phyloP scores from a whole-genome alignment of 2,888 invertebrate genomes.

The Harpalus rubripes region DNA sequence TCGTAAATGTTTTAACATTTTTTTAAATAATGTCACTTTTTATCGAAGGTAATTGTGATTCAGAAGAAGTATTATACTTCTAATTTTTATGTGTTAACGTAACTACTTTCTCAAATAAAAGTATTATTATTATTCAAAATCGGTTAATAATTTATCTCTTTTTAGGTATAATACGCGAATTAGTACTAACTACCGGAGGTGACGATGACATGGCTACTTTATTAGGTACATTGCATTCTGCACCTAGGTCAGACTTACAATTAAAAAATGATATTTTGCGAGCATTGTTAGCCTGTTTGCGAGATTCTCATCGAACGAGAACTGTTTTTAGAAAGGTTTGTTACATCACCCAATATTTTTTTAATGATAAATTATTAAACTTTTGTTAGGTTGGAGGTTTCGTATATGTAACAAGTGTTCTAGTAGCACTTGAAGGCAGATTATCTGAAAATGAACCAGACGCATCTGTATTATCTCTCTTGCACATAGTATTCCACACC shows the following conservation, averaged over 20 bases:
- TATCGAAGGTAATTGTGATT: background rate
- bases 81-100: too few relatives aligned
- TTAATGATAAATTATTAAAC: background rate
- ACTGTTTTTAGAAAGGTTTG: constrained; percentile 93
- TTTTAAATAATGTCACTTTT: background rate
- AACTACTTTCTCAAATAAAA: too few relatives aligned
- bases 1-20: background rate
- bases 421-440: constrained; percentile 94
- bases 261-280: constrained; percentile 95
- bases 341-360: constrained; percentile 57
- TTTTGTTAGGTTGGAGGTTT: constrained; percentile 86
- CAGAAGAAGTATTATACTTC: too few relatives aligned
- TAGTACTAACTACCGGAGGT: constrained; percentile 93
- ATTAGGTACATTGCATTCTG: constrained; percentile 94
- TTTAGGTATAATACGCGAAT: constrained; percentile 86
- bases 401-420: constrained; percentile 96
- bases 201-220: constrained; percentile 98
- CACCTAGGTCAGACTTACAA: constrained; percentile 88
- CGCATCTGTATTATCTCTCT: constrained; percentile 85
- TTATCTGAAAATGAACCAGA: constrained; percentile 79
- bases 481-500: constrained; percentile 95
- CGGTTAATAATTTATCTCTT: background rate
- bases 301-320: constrained; percentile 97
- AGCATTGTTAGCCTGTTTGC: constrained; percentile 91
- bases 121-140: background rate